Evolutionary conservation across 2,113 vertebrate species (phyloP), one percentile per base, ranked within the genome.

Genomic region (Lutjanus erythropterus): DNA sequence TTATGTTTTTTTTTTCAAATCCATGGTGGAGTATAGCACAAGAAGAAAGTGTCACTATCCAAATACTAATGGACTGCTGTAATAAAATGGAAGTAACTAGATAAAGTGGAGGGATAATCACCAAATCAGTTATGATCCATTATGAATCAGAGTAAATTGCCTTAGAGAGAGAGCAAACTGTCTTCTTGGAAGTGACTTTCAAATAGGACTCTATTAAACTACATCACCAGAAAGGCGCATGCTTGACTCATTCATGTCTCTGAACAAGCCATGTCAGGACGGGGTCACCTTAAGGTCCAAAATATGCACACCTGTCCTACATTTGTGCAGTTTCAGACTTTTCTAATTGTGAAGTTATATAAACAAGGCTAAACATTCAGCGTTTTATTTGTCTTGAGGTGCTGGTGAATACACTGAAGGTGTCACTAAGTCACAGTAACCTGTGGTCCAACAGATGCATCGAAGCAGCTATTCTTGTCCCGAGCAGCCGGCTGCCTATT

Each of bases 401-500:
- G 52, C 49, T 16, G 58, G 5, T 55, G 41, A 33, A 69, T 12
- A 33, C 52, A 21, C 1, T n/a, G 12, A 71, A 61, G 53, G 75
- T 31, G 19, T 41, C 27, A 21, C 31, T 67, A 67, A 65, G 69
- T 56, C 73, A 29, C 53, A 80, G 68, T 58, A 66, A 75, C 72
- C 75, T 76, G 62, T 25, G 55, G 62, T 80, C 14, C 4, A 2
- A 58, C 75, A 71, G 53, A 78, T 42, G 52, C 35, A 64, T 64
- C 23, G 21, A 53, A 76, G 80, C 71, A 65, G 72, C 81, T 61
- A 76, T 78, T 80, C 84, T 73, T 39, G 59, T 69, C 75, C 71
- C 2, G 15, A 83, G 53, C 77, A 75, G 69, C 58, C 65, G 23
- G 82, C 37, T 52, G 64, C 79, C 84, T 82, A 33, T 83, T 78